Evolutionary conservation across 2,113 vertebrate genomes (phyloP).

Genomic region (Nannospalax galili): DNA sequence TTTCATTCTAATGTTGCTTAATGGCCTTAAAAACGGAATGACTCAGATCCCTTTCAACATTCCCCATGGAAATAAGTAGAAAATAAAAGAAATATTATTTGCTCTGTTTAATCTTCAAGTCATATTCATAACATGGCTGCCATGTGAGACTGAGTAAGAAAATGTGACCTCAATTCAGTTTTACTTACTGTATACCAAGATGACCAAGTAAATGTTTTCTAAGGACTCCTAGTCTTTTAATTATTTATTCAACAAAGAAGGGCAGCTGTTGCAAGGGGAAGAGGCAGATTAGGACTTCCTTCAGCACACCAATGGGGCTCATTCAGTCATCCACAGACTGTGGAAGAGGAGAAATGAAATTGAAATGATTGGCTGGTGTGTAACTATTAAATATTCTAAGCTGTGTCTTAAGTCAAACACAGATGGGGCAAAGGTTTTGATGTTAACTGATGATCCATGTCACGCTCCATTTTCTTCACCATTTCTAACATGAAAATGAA

Average conservation of each 20-base stretch:
- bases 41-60: neutral
- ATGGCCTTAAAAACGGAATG: too few relatives aligned
- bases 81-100: neutral
- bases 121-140: neutral
- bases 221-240: neutral
- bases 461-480: neutral
- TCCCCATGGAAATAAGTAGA: neutral
- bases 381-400: neutral
- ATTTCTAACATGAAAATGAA: neutral
- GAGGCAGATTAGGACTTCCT: neutral
- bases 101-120: neutral
- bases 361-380: neutral
- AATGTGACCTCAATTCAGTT: neutral
- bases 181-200: neutral
- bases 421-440: neutral
- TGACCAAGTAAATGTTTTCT: neutral
- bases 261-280: neutral
- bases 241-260: neutral
- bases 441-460: neutral
- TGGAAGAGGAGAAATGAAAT: neutral
- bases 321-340: neutral
- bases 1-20: constrained; percentile 12
- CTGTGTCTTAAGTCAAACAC: neutral
- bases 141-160: neutral
- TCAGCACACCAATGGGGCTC: neutral